Base-by-base conservation (phyloP, 64 coral and sea anemone species). In the Platygyra sinensis region DNA sequence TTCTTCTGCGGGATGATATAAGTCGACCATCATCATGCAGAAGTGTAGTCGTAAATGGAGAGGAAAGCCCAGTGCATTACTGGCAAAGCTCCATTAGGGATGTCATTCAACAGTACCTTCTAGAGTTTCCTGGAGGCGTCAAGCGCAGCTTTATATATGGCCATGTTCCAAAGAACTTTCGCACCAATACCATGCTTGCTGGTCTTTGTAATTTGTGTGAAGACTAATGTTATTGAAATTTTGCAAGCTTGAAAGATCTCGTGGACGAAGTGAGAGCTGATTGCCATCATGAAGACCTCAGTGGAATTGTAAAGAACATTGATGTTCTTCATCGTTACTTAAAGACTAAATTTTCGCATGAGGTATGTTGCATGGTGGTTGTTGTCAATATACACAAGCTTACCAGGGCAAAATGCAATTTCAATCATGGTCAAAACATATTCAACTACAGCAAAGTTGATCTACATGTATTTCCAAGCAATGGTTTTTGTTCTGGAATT, bases 141-240 rank as follows among this genome's bases (percentile, higher is more conserved):
- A 93, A 88, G 31, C 19, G 85, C 3, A 81, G 75, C 9, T 93
- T 88, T n/a, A 93, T 93, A 2, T 93, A 88, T 80, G 71, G 20
- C 28, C 76, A 93, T 38, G 30, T 93, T 63, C 91, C 91, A 57
- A 57, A 73, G 67, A 93, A 93, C 64, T 88, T 92, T 31, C 0
- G 82, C 19, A 86, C 59, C 33, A 92, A 92, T 46, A 63, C 90
- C 29, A 75, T 92, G 55, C 81, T 92, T 67, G 90, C 81, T 63
- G 90, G 90, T 30, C 72, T 90, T 9, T 86, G 39, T 14, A 92
- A 92, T 55, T 57, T 86, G 54, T 86, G 81, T 31, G 81, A 92
- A 52, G 90, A 86, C 52, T 36, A 76, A 52, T 82, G 90, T 0
- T 92, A 92, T 76, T 20, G 82, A 11, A 86, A 77, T 76, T 92